phyloP scores from a whole-genome alignment of 2,797 vertebrate genomes.

The Hephaestus fuliginosus region DNA sequence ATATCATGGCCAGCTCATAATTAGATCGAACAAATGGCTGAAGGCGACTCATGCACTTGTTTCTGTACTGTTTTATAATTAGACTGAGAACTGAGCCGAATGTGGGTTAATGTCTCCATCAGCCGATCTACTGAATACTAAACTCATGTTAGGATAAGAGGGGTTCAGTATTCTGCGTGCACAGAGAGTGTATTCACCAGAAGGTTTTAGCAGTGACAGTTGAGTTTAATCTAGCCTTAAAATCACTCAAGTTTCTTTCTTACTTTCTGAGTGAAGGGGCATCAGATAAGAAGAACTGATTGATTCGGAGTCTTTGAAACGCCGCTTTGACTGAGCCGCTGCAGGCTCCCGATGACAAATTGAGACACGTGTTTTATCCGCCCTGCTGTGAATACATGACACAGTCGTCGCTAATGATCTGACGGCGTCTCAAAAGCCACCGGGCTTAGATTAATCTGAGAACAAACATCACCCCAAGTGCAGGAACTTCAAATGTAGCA shows the following conservation, averaged over 20 bases:
- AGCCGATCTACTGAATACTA: conserved; percentile 36
- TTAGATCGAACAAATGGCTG: conserved; percentile 55
- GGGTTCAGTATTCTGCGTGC: conserved; percentile 7
- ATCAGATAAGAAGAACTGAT: conserved; percentile 75
- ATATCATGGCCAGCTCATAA: conserved; percentile 25
- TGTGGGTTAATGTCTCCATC: conserved; percentile 52
- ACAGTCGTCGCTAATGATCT: conserved; percentile 70
- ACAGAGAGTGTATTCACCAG: conserved; percentile 8
- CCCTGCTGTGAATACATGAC: conserved; percentile 70
- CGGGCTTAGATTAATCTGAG: conserved; percentile 70
- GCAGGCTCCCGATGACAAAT: conserved; percentile 72
- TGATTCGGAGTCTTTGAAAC: conserved; percentile 66
- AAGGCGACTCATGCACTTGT: conserved; percentile 47
- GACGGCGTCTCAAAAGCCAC: conserved; percentile 68
- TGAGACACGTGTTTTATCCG: conserved; percentile 71
- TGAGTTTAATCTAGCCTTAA: conserved; percentile 58
- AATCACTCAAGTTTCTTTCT: conserved; percentile 55
- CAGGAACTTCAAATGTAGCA: conserved; percentile 53
- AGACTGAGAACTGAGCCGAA: conserved; percentile 44
- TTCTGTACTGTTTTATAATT: conserved; percentile 55
- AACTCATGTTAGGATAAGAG: conserved; percentile 35
- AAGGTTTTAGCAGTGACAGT: conserved; percentile 29
- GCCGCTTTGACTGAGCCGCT: conserved; percentile 66
- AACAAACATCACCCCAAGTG: conserved; percentile 71
- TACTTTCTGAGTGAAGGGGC: conserved; percentile 58